Base-by-base conservation (phyloP, 2,888 invertebrate species). In the Lasioglossum pauxillum region DNA sequence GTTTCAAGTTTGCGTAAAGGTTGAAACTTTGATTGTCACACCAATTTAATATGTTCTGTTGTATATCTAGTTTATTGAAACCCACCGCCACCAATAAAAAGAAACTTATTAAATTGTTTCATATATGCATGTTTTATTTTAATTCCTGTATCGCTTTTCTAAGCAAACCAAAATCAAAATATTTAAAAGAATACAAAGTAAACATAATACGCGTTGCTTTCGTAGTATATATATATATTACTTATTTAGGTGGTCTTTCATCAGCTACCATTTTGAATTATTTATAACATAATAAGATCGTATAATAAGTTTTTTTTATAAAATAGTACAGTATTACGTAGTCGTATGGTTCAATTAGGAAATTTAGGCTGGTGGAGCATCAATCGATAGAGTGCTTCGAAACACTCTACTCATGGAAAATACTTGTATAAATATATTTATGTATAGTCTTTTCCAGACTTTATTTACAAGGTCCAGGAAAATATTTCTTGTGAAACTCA, bases 31-130 rank as follows among this genome's bases (percentile, higher is more conserved):
- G 85, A 82, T 89, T 88, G 79, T 88, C 49, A 77, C 82, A 89
- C 75, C 64, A 88, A 44, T 44, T 44, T 44, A 44, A 81, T 88
- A 88, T 92, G 89, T 89, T 91, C 85, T 89, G 85, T 92, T 92
- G 87, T 90, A 90, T 91, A 91, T 85, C 90, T 92, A 91, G 84
- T 92, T 91, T 88, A 90, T 87, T 88, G 67, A 89, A 84, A 87
- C 89, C 91, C 91, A 92, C 89, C 92, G 90, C 83, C 84, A 91
- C 71, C 78, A 91, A 92, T 91, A 92, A 92, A 91, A 89, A 87
- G 84, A 87, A 88, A 80, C 35, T 64, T 79, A 90, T 83, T 88
- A 88, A 91, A 89, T 89, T 90, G 88, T 88, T 90, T 89, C 88
- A 87, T 77, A 89, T 53, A 69, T 60, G 57, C 69, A 44, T 76